These are phyloP conservation scores for Lates japonicus DNA, from an alignment of 2,797 vertebrate genomes.

Conservation along the genomic window DNA sequence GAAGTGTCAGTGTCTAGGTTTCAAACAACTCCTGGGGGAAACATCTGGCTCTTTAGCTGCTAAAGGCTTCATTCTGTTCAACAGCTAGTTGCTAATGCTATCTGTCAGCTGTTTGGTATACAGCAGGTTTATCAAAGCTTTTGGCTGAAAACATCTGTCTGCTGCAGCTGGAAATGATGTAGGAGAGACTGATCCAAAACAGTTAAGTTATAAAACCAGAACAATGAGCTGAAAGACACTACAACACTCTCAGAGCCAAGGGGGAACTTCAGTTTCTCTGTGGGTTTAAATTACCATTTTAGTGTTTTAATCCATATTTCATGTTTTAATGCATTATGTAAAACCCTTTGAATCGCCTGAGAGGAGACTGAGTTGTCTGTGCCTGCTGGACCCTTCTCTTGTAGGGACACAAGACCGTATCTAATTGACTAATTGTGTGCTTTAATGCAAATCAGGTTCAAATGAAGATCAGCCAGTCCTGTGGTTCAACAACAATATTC, in stretches of 20 bases:
- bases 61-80: neutral
- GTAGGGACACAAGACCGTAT: neutral
- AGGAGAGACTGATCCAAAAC: neutral
- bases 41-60: neutral
- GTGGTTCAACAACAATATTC: neutral
- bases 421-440: neutral
- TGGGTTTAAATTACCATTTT: neutral
- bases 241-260: neutral
- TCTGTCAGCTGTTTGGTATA: neutral
- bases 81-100: neutral
- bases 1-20: neutral
- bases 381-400: neutral
- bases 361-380: neutral
- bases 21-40: neutral
- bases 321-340: neutral
- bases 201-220: neutral
- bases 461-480: neutral
- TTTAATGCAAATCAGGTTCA: constrained; percentile 4
- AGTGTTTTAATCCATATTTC: neutral
- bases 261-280: neutral
- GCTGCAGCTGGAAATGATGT: neutral
- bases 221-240: neutral
- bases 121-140: neutral
- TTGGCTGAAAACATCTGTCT: neutral
- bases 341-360: neutral